Evolutionary conservation across 2,797 vertebrate species (phyloP), one percentile per base, ranked within the genome.

Genomic region (Ctenosaura bakeri): DNA sequence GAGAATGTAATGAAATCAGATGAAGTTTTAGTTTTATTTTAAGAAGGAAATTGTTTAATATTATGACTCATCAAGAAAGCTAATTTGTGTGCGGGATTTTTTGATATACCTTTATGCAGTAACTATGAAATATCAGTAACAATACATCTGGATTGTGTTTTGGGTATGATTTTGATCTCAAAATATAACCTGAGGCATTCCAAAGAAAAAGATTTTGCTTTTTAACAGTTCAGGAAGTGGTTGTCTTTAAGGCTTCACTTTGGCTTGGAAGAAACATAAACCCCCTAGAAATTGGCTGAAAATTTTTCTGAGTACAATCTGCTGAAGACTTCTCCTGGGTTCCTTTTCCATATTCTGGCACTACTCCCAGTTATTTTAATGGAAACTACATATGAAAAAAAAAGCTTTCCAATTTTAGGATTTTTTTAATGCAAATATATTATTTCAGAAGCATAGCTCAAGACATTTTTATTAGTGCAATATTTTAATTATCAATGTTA

Each of bases 1-100:
- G 88, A 92, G 94, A 95, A 91, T n/a, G 83, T 92, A 93, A 85
- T 84, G 86, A 90, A 95, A 54, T 50, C 93, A 95, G 95, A 66
- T 87, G 89, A 94, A n/a, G 42, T 79, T 94, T 95, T 59, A 88
- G 0, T 18, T 95, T 81, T 93, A 91, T 93, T 97, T 96, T 95
- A 92, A 93, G 91, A 95, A 90, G 93, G 91, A 96, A 96, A 96
- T 95, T 94, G 88, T 87, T 95, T 94, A 94, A 91, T 94, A 94
- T 94, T 95, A 93, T 96, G 95, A 95, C 91, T 96, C 95, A 95
- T 95, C 95, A 96, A 94, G 92, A 89, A 95, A 93, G 88, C 92
- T 95, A 91, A 91, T 95, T 95, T 95, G 93, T 78, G 35, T 93
- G 90, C 71, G 50, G 91, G 89, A 92, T 93, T 94, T 85, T 87